Conservation (phyloP, 2,888 invertebrate genomes). For the Unio pictorum region DNA sequence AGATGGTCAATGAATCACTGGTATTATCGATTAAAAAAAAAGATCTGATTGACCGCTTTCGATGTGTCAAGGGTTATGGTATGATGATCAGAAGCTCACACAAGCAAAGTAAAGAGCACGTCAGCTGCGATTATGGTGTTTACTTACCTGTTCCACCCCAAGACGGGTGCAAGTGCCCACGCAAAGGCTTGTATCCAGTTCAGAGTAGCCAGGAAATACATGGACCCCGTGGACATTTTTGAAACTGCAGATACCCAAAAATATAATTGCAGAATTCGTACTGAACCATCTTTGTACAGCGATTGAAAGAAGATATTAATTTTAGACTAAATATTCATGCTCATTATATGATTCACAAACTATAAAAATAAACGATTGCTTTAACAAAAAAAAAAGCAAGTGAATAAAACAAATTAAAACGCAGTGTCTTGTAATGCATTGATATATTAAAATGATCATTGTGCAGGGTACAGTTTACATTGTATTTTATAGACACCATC, state of each 20-base stretch:
- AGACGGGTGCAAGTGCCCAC: conserved; percentile 40
- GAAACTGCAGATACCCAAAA: conserved; percentile 4
- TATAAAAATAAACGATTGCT: neutral
- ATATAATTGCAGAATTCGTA: neutral
- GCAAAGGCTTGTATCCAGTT: conserved; percentile 38
- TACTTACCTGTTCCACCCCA: conserved; percentile 52
- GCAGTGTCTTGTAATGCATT: no score
- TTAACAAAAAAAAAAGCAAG: neutral
- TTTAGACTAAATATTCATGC: neutral
- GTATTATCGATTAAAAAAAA: no score
- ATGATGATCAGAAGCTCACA: no score
- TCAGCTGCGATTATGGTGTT: neutral
- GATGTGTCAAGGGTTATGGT: no score
- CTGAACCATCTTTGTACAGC: no score
- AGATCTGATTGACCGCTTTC: no score
- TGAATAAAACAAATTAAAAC: no score
- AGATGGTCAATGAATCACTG: no score
- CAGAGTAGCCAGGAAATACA: conserved; percentile 18
- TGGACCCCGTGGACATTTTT: conserved; percentile 27
- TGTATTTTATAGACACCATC: no score
- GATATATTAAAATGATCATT: no score
- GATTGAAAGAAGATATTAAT: neutral
- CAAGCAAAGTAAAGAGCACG: neutral
- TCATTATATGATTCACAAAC: neutral
- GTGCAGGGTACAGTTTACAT: no score